phyloP scores from a whole-genome alignment of 2,113 vertebrate species.

The Tyrannus savana region DNA sequence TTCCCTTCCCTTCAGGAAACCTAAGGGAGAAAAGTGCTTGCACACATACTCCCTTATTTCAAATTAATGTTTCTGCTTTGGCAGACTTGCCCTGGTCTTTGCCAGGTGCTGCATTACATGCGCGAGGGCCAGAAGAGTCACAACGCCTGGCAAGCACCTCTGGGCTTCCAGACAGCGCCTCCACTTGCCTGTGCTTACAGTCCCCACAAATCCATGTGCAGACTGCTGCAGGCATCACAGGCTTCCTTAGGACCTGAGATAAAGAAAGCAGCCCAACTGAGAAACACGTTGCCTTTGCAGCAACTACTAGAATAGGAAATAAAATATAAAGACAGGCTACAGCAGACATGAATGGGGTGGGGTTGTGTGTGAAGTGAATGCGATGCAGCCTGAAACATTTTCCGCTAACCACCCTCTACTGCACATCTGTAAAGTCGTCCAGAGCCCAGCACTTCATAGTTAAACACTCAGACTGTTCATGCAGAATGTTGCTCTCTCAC shows the following conservation, averaged over 20 bases:
- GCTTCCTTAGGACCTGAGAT: fast-evolving
- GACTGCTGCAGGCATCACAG: neutral
- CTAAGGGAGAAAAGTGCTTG: neutral
- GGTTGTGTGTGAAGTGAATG: fast-evolving
- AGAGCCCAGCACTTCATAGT: fast-evolving
- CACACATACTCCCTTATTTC: neutral
- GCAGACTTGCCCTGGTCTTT: neutral
- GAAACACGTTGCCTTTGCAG: fast-evolving
- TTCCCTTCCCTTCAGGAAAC: neutral
- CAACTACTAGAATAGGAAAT: neutral
- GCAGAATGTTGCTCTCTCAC: neutral
- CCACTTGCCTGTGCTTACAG: neutral
- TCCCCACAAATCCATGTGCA: fast-evolving
- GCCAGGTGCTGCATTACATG: neutral
- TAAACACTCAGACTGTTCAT: neutral
- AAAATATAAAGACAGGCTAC: neutral
- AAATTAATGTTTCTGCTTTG: neutral
- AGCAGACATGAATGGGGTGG: fast-evolving
- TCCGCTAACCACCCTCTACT: neutral
- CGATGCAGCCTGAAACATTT: neutral
- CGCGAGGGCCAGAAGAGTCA: neutral
- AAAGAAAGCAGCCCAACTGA: neutral
- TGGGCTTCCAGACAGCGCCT: fast-evolving
- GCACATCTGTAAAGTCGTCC: fast-evolving
- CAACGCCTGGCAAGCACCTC: fast-evolving